Evolutionary conservation across 2,888 invertebrate species (phyloP), one percentile per base, ranked within the genome.

Genomic region (Agonopterix arenella): DNA sequence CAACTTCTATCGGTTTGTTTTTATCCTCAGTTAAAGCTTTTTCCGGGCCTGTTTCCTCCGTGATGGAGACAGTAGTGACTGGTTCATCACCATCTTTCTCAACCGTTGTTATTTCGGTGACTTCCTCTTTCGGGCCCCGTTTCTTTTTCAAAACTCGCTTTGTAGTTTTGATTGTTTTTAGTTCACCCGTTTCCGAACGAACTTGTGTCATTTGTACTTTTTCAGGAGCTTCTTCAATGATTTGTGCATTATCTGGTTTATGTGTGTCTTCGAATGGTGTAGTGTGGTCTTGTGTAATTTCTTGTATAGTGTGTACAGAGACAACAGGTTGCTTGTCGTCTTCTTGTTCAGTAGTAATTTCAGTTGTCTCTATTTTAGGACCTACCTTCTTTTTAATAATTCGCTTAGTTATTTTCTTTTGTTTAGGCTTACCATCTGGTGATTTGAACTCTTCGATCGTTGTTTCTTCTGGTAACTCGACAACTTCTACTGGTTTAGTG

Each of bases 381-480:
- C 69, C 68, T 49, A 64, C 56, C 36, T 62, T 66, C 50, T 69
- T 68, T 49, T 55, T 56, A 44, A 62, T 46, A 8, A 52, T 43
- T 0, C 73, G 72, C 53, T 74, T 81, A 40, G 70, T 76, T 8
- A 80, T 59, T 11, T 73, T 60, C 52, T 74, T 73, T 52, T 76
- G 75, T 13, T 59, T 66, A 0, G 56, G 16, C 59, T 63, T 71
- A 63, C 73, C 73, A 46, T 74, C 71, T 16, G 71, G 69, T 41
- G 60, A 57, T 13, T 52, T 52, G 1, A 63, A 9, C n/a, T 48
- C 44, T 48, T 57, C 54, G 4, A 76, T 60, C 11, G 57, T 58
- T 13, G 51, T 66, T 49, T 73, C 67, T 58, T 84, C 80, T 0
- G 83, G 78, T 7, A 82, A 56, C 49, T 86, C 68, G 5, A 64